phyloP scores from a whole-genome alignment of 2,113 vertebrate species.

The Nibea coibor region DNA sequence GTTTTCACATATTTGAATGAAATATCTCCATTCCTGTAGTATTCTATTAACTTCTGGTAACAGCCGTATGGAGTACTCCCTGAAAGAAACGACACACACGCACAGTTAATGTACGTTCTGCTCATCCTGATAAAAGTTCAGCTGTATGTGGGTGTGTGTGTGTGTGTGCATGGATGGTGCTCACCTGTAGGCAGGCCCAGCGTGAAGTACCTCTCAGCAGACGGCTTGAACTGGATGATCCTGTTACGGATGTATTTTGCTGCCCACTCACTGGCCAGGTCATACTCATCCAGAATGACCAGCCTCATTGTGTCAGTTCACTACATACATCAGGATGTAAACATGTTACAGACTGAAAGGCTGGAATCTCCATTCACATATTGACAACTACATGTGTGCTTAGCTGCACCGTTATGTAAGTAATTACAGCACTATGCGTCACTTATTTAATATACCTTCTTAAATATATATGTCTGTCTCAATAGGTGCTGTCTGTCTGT shows the following conservation, averaged over 20 bases:
- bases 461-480: background rate
- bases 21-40: constrained; percentile 89
- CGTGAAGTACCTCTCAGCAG: constrained; percentile 89
- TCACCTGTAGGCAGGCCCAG: constrained; percentile 95
- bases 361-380: background rate
- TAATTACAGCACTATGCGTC: background rate
- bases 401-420: background rate
- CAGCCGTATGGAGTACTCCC: constrained; percentile 94
- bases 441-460: background rate
- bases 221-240: constrained; percentile 92
- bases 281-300: constrained; percentile 96
- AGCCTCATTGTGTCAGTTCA: constrained; percentile 87
- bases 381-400: too few relatives aligned
- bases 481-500: too few relatives aligned
- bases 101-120: background rate
- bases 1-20: constrained; percentile 97
- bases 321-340: background rate
- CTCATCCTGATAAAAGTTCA: too few relatives aligned
- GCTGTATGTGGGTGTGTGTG: background rate
- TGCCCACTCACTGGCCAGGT: constrained; percentile 96
- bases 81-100: constrained; percentile 49
- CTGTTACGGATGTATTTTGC: constrained; percentile 97
- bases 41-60: constrained; percentile 94
- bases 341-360: background rate
- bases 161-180: background rate